A percentile compares a stretch with the other conserved stretches of the same genome.
Conservation (phyloP, 2,113 vertebrate species). For the Vidua chalybeata region DNA sequence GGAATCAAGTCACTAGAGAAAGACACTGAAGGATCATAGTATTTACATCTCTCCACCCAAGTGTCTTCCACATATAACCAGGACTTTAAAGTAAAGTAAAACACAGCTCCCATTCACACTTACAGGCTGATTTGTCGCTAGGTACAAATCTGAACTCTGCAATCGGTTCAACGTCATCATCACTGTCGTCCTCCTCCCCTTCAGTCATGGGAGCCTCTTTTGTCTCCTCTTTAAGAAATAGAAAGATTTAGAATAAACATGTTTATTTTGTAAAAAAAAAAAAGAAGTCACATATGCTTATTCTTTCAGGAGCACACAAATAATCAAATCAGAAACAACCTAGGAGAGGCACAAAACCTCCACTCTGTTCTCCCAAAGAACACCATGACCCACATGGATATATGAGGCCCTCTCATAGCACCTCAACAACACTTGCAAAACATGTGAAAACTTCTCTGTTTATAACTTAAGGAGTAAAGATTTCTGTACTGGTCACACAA, state of each 20-base stretch:
- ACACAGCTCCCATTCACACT: conserved; percentile 45
- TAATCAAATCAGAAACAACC: not conserved
- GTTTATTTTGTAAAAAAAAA: not conserved
- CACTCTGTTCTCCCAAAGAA: not conserved
- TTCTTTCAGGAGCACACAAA: not conserved
- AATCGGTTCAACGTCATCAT: conserved; percentile 80
- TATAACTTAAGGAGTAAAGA: not conserved
- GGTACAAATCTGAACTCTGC: conserved; percentile 95
- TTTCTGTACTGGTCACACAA: not conserved
- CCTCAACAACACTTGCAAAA: not conserved
- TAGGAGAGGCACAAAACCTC: not conserved
- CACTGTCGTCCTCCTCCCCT: conserved; percentile 73
- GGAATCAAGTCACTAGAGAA: not conserved
- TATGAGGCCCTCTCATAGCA: not conserved
- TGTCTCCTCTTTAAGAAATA: conserved; percentile 67
- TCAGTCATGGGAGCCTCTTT: conserved; percentile 80
- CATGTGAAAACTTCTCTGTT: not conserved
- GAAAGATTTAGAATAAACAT: not conserved
- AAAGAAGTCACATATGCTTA: not conserved
- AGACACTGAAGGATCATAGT: not conserved
- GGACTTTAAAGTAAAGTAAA: not conserved
- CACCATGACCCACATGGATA: accelerated
- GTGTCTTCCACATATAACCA: not conserved
- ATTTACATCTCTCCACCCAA: not conserved
- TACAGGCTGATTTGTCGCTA: conserved; percentile 87